A percentile compares a stretch with the other conserved stretches of the same genome.
These are phyloP conservation scores for Pantherophis vulpinus DNA, from an alignment of 2,797 vertebrate genomes.

Conservation along the genomic window DNA sequence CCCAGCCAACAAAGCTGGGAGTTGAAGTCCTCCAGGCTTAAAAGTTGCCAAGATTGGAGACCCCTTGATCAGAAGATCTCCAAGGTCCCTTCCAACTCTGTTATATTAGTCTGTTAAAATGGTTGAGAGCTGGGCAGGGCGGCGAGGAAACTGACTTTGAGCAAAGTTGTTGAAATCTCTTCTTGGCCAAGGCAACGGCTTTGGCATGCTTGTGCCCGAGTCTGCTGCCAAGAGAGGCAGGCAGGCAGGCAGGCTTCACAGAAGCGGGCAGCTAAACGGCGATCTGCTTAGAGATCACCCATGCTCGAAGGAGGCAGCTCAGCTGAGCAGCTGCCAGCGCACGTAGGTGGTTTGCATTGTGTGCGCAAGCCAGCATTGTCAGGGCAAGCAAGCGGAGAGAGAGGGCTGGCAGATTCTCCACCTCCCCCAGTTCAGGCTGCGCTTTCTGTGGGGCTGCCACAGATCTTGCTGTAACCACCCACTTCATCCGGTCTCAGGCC, in stretches of 20 bases:
- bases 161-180: background rate
- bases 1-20: too few species aligned
- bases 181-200: background rate
- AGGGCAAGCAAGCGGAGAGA: background rate
- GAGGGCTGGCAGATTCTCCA: background rate
- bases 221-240: background rate
- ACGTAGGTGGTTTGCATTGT: background rate
- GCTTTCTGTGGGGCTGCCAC: background rate
- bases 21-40: too few species aligned
- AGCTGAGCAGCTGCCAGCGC: background rate
- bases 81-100: too few species aligned
- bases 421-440: background rate
- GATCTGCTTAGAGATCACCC: background rate
- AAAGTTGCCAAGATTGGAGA: too few species aligned
- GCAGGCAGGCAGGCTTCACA: background rate
- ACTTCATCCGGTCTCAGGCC: background rate
- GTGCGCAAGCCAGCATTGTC: background rate
- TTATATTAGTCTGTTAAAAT: background rate
- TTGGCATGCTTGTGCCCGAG: background rate
- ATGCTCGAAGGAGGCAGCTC: background rate
- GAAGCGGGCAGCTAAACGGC: background rate
- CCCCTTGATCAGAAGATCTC: background rate
- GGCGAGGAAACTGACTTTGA: background rate
- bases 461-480: background rate
- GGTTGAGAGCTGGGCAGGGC: background rate